These are phyloP conservation scores for Aphaenogaster rudis DNA, from an alignment of 1,140 invertebrate genomes.

Conservation along the genomic window DNA sequence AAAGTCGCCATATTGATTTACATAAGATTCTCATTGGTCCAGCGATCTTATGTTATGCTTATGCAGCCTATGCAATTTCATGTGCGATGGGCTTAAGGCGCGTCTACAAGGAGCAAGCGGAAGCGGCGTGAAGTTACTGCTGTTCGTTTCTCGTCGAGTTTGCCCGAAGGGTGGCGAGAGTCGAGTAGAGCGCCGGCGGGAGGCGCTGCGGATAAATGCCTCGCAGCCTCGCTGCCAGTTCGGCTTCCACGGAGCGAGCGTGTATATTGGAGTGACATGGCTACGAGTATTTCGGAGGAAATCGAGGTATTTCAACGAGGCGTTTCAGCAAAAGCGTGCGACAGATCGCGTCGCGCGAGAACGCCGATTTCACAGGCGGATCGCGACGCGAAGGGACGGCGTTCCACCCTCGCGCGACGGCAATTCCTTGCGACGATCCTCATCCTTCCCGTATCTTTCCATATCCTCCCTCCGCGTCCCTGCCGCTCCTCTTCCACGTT, in stretches of 20 bases:
- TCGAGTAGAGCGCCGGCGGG: not conserved
- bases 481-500: not conserved
- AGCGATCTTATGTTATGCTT: too few relatives aligned
- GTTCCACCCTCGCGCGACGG: not conserved
- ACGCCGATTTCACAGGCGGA: too few relatives aligned
- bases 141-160: too few relatives aligned
- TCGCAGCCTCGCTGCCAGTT: conserved; percentile 36
- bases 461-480: conserved; percentile 39
- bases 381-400: not conserved
- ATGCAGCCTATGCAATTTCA: too few relatives aligned
- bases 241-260: conserved; percentile 58
- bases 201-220: conserved; percentile 71
- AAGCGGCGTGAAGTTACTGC: too few relatives aligned
- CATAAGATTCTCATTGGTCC: too few relatives aligned
- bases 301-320: conserved; percentile 78
- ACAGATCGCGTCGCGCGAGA: not conserved
- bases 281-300: conserved; percentile 81
- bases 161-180: too few relatives aligned
- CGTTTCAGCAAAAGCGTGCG: not conserved
- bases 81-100: too few relatives aligned
- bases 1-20: too few relatives aligned
- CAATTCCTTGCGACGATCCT: conserved; percentile 25
- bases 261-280: conserved; percentile 78
- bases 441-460: conserved; percentile 32
- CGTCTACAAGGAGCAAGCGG: too few relatives aligned